Percentiles rank a stretch among this genome's conserved stretches.
Evolutionary conservation across 1,140 invertebrate genomes (phyloP).

Genomic region (Halyomorpha halys): DNA sequence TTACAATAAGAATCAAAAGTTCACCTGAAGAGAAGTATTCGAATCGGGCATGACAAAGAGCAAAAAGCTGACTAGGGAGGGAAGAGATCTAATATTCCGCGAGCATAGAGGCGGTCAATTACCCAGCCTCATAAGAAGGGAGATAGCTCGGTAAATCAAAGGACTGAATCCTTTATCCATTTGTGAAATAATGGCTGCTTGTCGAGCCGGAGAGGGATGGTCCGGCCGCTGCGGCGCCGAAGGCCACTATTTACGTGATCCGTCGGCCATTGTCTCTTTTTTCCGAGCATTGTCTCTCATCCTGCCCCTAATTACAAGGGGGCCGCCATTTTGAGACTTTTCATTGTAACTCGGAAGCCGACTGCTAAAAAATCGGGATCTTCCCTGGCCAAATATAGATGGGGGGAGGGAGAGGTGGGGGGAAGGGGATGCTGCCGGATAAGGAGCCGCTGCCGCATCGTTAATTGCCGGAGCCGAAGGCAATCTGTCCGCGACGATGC

Average conservation of each 20-base stretch:
- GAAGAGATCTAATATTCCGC: slow-evolving; percentile 2
- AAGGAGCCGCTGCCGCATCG: not conserved
- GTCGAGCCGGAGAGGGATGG: not conserved
- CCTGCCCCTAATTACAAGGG: slow-evolving; percentile 8
- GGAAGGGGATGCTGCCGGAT: too few species aligned
- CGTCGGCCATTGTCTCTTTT: not conserved
- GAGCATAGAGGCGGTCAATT: not conserved
- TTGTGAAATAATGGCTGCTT: slow-evolving; percentile 7
- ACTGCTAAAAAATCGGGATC: not conserved
- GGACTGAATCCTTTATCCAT: slow-evolving; percentile 7
- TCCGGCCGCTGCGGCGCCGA: not conserved
- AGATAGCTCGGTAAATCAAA: slow-evolving; percentile 3
- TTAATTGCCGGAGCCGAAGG: not conserved
- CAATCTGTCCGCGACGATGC: too few species aligned
- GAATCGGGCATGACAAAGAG: not conserved
- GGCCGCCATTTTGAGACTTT: slow-evolving; percentile 9
- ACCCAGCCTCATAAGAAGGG: slow-evolving; percentile 5
- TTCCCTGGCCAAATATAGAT: not conserved
- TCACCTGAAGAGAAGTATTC: too few species aligned
- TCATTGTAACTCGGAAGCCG: not conserved
- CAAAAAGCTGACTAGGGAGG: not conserved
- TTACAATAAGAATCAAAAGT: too few species aligned
- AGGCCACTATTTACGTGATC: slow-evolving; percentile 1
- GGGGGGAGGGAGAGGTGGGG: not conserved
- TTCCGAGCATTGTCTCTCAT: slow-evolving; percentile 1